Conservation (phyloP, 2,888 invertebrate genomes). For the Osedax frankpressi region DNA sequence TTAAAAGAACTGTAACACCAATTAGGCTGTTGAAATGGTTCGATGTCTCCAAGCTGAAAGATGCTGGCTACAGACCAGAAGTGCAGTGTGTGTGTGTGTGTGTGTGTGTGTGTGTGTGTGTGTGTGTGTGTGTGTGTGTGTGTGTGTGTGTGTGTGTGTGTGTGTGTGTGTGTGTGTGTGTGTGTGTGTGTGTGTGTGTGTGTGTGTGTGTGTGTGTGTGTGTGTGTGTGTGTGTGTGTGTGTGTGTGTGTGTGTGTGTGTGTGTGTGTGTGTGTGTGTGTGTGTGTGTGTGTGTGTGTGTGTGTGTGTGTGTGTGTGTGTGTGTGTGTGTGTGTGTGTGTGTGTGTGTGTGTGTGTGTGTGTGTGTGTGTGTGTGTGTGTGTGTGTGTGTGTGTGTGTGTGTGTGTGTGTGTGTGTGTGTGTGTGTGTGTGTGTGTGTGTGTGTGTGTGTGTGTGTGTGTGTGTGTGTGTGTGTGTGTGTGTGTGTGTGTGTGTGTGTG, state of each 20-base stretch:
- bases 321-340: constrained; percentile 20
- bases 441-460: constrained; percentile 15
- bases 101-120: neutral
- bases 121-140: constrained; percentile 7
- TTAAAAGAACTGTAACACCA: no score
- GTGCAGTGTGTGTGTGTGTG: constrained; percentile 5
- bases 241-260: constrained; percentile 8
- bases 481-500: neutral
- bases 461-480: neutral
- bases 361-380: constrained; percentile 22
- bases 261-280: constrained; percentile 19
- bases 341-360: constrained; percentile 22
- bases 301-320: constrained; percentile 21
- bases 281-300: constrained; percentile 21
- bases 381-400: constrained; percentile 18
- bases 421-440: constrained; percentile 13
- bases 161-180: neutral
- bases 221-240: constrained; percentile 1
- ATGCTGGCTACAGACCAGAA: no score
- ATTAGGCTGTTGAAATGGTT: no score
- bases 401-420: constrained; percentile 16
- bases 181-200: constrained; percentile 2
- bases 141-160: constrained; percentile 7
- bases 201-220: constrained; percentile 4
- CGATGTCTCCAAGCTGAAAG: no score